Base-by-base conservation (phyloP, 2,113 vertebrate genomes). In the Naja naja region DNA sequence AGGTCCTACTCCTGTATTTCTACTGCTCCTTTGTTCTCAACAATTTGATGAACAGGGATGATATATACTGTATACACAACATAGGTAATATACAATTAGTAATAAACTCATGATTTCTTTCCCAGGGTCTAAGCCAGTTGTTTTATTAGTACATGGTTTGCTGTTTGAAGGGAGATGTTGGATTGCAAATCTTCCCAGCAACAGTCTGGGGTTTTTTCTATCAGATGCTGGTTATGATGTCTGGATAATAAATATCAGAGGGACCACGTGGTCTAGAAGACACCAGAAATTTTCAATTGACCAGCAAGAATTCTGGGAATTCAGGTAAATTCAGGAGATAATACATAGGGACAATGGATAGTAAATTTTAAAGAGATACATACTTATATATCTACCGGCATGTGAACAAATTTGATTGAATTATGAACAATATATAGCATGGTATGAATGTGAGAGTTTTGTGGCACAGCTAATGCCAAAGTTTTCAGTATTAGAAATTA, bases 101-200 rank as follows among this genome's bases (percentile, higher is more conserved):
- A 81, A 81, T 81, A 81, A 8, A 81, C 34, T 34, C 30, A 11
- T 5, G 60, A 5, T 74, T 34, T 52, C 8, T 23, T 34, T 49
- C 10, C 18, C 47, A 90, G 89, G 20, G 60, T 30, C 89, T 52
- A 52, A 52, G 49, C 49, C 10, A 52, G 49, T 12, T 52, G 49
- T 52, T 52, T 52, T 52, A 52, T 52, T 52, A 52, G 49, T 52
- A 52, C 49, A 52, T 52, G 49, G 49, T 52, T 52, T 52, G 49
- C 49, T 52, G 49, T 52, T 52, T 52, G 49, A 52, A 52, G 49
- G 49, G 49, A 52, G 49, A n/a, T 53, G 30, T 64, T 90, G 89
- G 89, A 34, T 90, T 90, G 58, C 60, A 52, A 74, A 74, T 90
- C 89, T 74, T 74, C 89, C 89, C 89, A 90, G 25, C 58, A 90